Evolutionary conservation across 2,113 vertebrate species (phyloP), one percentile per base, ranked within the genome.

Genomic region (Podarcis muralis): DNA sequence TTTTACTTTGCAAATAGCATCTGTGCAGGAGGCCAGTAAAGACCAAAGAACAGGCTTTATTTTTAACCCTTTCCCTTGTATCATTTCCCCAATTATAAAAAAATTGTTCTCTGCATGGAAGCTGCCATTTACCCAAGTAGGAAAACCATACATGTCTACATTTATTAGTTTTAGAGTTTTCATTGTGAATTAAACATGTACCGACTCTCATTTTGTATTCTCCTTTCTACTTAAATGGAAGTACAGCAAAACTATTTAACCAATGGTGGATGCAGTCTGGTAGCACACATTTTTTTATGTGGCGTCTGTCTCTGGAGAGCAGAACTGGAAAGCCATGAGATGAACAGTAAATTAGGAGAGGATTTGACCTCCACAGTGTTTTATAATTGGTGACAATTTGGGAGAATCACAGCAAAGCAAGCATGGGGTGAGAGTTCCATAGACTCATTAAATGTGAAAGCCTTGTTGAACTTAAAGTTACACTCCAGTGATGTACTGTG

Each of bases 391-490:
- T 68, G 62, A 88, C 81, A 88, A 88, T 68, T 77, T 76, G 7
- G 40, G 74, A 48, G 72, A 83, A 83, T 83, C 74, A 57, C 62
- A 69, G 72, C n/a, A 68, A 88, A 76, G 59, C 59, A 68, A 84
- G 57, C 40, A 68, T 78, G 75, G 40, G 81, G 81, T 88, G 81
- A 83, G 76, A 83, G 87, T 77, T 88, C 59, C 35, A 30, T 37
- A 76, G 53, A 66, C 87, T 88, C 40, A 88, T 83, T 84, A 83
- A 88, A 88, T 88, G 62, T 77, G 72, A 88, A 83, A 68, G 59
- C 18, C 16, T 83, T 87, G 78, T 81, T 81, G 68, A 81, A 74
- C 78, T 81, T 77, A 66, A 78, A 77, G 62, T 78, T 53, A 77
- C 72, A 77, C 74, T 83, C 77, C 59, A 78, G 15, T 32, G 23